Base-by-base conservation (phyloP, 2,888 invertebrate genomes). In the Hartigia nigra region DNA sequence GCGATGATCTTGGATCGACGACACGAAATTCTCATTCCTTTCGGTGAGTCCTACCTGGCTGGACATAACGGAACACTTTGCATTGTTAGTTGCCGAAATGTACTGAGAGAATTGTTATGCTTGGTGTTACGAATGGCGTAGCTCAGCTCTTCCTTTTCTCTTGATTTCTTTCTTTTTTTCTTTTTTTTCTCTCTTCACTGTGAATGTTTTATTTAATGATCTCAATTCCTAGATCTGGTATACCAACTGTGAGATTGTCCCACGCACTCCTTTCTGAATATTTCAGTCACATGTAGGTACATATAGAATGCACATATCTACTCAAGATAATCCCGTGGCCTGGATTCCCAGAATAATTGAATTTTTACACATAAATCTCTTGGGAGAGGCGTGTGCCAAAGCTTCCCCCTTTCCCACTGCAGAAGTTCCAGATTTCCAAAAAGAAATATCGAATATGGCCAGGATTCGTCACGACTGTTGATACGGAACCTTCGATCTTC, bases 181-280 rank as follows among this genome's bases (percentile, higher is more conserved):
- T 32, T 12, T 12, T 72, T 23, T 70, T 34, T 32, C 72, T 32
- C 32, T 72, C 31, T 12, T 72, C 34, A 5, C 72, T 34, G 72
- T 34, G 72, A 72, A 72, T 72, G 72, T 31, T 34, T 72, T 32
- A 34, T 31, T 72, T 72, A 72, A 72, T 34, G 72, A 72, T 79
- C 75, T 75, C 37, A 77, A 80, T 85, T 86, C 82, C 81, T 78
- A 80, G 84, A 85, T 83, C 79, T 83, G 79, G 81, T 81, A 81
- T 81, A 81, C 76, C 74, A n/a, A 70, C 76, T 81, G 84, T 85
- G 85, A 74, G 82, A 86, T 72, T 79, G 81, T 86, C 86, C 82
- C 86, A 86, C 86, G 86, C 83, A 86, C 86, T 75, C 80, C 82
- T 86, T 86, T 85, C 86, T 85, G 82, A 72, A 55, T 55, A 55